Evolutionary conservation across 2,797 vertebrate genomes (phyloP).

Genomic region (Glossophaga mutica): DNA sequence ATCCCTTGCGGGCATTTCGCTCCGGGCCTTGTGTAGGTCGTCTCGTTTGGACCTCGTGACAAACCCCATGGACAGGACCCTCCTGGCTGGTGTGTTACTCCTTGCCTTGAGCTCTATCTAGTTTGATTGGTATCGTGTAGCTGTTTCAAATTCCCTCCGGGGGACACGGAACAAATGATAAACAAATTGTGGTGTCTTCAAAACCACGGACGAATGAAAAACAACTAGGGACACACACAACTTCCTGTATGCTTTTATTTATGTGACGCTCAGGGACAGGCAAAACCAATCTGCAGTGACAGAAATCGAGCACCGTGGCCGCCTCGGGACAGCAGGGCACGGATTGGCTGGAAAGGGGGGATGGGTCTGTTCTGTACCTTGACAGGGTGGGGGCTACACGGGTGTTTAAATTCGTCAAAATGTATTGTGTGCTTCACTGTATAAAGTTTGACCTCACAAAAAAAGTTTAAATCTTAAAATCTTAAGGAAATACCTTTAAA

Average conservation of each 20-base stretch:
- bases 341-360: not conserved
- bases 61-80: not conserved
- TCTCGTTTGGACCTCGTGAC: not conserved
- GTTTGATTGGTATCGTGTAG: not conserved
- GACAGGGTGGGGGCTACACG: not conserved
- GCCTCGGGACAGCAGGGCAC: no score
- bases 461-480: not conserved
- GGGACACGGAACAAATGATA: not conserved
- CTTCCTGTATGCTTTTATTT: not conserved
- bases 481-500: not conserved
- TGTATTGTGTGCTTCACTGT: not conserved
- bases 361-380: not conserved
- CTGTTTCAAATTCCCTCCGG: not conserved
- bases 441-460: not conserved
- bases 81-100: not conserved
- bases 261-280: not conserved
- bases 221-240: not conserved
- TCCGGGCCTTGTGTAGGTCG: accelerated
- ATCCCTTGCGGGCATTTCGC: accelerated
- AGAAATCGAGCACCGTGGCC: not conserved
- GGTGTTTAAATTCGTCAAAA: not conserved
- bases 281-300: accelerated
- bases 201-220: not conserved
- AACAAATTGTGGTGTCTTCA: not conserved
- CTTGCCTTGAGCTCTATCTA: not conserved